These are phyloP conservation scores for Folsomia manolachei DNA, from an alignment of 2,888 invertebrate species.

Conservation along the genomic window DNA sequence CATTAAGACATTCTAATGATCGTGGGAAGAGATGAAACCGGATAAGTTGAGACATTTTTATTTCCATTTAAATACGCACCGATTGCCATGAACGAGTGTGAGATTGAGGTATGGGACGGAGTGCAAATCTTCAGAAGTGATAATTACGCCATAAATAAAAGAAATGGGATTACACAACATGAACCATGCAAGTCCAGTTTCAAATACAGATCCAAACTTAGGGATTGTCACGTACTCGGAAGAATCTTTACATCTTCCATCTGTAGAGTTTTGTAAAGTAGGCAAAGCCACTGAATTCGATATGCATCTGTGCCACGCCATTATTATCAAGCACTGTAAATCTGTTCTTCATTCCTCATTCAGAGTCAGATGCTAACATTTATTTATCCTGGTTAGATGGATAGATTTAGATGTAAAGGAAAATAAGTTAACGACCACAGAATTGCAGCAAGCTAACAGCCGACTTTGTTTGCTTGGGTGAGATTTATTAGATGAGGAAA, in stretches of 20 bases:
- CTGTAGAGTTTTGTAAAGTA: too few relatives aligned
- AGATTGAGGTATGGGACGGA: too few relatives aligned
- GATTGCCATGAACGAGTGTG: not conserved
- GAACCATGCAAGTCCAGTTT: not conserved
- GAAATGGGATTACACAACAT: not conserved
- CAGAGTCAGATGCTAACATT: not conserved
- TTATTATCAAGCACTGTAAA: too few relatives aligned
- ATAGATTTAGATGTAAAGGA: not conserved
- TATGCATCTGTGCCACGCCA: not conserved
- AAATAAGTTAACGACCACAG: not conserved
- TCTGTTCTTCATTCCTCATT: not conserved
- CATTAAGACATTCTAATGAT: too few relatives aligned
- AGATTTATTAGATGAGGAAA: slow-evolving; percentile 6
- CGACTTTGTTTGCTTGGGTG: not conserved
- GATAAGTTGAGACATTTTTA: too few relatives aligned
- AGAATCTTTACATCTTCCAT: too few relatives aligned
- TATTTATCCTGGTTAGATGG: not conserved
- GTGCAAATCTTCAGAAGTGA: slow-evolving; percentile 20
- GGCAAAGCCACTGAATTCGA: not conserved
- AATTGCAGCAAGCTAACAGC: too few relatives aligned
- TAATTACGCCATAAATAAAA: slow-evolving; percentile 2
- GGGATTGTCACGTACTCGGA: slow-evolving; percentile 3
- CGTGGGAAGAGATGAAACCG: not conserved
- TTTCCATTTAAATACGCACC: too few relatives aligned
- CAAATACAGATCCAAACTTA: not conserved